phyloP scores from a whole-genome alignment of 2,888 invertebrate genomes.

The Cryptocheilus praepositus region DNA sequence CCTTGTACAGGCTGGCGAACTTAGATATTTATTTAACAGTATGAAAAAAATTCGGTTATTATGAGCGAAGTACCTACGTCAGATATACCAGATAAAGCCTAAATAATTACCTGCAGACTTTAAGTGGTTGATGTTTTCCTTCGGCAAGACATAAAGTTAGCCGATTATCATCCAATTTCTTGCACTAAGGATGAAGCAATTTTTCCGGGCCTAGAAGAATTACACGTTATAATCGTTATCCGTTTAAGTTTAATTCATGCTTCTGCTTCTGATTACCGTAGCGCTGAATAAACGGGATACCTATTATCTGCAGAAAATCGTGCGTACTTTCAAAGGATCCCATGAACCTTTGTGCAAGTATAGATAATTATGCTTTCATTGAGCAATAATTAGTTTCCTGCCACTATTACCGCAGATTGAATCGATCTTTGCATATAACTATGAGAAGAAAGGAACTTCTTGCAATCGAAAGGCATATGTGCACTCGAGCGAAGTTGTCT shows the following conservation, averaged over 20 bases:
- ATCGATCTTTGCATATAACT: too few relatives aligned
- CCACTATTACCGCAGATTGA: too few relatives aligned
- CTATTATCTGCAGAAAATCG: constrained; percentile 1
- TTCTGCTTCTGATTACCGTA: constrained; percentile 3
- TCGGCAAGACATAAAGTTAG: background rate
- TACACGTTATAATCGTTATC: background rate
- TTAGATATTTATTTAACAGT: too few relatives aligned
- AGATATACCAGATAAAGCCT: too few relatives aligned
- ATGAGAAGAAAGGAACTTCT: too few relatives aligned
- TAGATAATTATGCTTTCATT: background rate
- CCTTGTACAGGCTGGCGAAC: too few relatives aligned
- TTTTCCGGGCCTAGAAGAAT: background rate
- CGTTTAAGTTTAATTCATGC: constrained; percentile 7
- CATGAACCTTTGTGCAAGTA: background rate
- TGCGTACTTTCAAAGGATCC: background rate
- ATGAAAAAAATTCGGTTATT: too few relatives aligned
- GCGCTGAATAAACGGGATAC: constrained; percentile 6
- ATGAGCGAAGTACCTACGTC: too few relatives aligned
- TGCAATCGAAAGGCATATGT: too few relatives aligned
- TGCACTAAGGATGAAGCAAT: background rate
- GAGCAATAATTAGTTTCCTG: background rate
- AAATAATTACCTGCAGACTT: too few relatives aligned
- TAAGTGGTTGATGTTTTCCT: too few relatives aligned
- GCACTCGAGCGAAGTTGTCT: too few relatives aligned
- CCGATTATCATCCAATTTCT: background rate